These are phyloP conservation scores for Patella pellucida DNA, from an alignment of 2,888 invertebrate species.

Conservation along the genomic window DNA sequence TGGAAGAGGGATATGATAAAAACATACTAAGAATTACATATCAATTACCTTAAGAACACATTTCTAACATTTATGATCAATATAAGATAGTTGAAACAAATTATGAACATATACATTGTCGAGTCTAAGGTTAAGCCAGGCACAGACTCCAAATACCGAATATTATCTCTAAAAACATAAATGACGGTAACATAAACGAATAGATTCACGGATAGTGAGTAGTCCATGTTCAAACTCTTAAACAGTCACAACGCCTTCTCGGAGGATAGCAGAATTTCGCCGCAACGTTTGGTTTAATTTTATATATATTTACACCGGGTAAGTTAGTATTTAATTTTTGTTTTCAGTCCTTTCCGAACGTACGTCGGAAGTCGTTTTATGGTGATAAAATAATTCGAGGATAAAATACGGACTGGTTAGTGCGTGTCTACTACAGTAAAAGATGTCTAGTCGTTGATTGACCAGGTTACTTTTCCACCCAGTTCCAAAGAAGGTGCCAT, in stretches of 20 bases:
- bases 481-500: too few relatives aligned
- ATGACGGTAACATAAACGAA: conserved; percentile 14
- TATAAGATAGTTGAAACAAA: conserved; percentile 21
- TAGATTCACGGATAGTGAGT: background rate
- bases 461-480: too few relatives aligned
- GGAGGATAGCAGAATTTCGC: too few relatives aligned
- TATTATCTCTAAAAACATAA: conserved; percentile 26
- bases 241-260: background rate
- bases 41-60: conserved; percentile 24
- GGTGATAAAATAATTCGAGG: too few relatives aligned
- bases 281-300: too few relatives aligned
- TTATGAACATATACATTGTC: conserved; percentile 17
- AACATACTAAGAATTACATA: conserved; percentile 25
- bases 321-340: too few relatives aligned
- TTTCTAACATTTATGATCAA: conserved; percentile 28
- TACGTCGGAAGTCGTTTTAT: too few relatives aligned
- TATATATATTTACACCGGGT: too few relatives aligned
- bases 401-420: too few relatives aligned
- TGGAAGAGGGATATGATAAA: conserved; percentile 1
- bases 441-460: too few relatives aligned
- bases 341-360: too few relatives aligned
- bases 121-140: conserved; percentile 1
- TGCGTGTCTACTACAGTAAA: too few relatives aligned
- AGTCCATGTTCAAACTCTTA: conserved; percentile 9
- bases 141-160: conserved; percentile 9